Evolutionary conservation across 2,888 invertebrate genomes (phyloP).

Genomic region (Branchipolynoe longqiensis): DNA sequence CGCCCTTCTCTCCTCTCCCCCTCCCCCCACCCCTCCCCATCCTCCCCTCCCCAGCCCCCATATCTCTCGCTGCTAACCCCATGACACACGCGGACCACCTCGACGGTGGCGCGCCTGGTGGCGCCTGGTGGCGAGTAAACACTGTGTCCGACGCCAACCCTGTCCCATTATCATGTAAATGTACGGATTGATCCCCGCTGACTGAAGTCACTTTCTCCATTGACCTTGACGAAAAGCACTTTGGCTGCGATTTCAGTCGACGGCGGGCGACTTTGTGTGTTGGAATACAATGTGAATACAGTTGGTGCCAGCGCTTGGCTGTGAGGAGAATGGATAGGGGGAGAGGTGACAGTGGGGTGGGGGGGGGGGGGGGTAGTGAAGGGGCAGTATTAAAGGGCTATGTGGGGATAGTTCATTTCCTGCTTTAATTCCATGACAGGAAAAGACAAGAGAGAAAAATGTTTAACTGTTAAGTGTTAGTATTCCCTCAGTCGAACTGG

Average conservation of each 20-base stretch:
- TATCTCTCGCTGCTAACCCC: not conserved
- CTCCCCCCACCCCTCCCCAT: not conserved
- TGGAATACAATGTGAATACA: too few relatives aligned
- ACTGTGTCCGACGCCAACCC: slow-evolving; percentile 12
- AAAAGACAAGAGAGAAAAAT: too few relatives aligned
- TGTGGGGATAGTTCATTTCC: too few relatives aligned
- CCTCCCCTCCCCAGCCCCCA: not conserved
- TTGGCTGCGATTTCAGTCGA: not conserved
- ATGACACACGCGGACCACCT: slow-evolving; percentile 25
- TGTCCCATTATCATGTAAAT: slow-evolving; percentile 38
- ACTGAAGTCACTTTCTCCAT: not conserved
- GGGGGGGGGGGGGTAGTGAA: not conserved
- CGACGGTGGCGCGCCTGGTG: not conserved
- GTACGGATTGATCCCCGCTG: slow-evolving; percentile 27
- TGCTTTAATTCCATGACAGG: too few relatives aligned
- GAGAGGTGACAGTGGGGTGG: not conserved
- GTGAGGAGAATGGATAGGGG: too few relatives aligned
- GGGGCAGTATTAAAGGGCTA: not conserved
- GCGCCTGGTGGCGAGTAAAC: not conserved
- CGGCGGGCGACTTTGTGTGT: not conserved
- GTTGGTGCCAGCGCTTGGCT: too few relatives aligned
- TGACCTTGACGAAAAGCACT: slow-evolving; percentile 11
- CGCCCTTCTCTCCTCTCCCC: too few relatives aligned
- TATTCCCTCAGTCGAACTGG: too few relatives aligned
- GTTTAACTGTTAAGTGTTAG: too few relatives aligned